Base-by-base conservation (phyloP, 1,140 invertebrate species). In the Meteorus sp. region DNA sequence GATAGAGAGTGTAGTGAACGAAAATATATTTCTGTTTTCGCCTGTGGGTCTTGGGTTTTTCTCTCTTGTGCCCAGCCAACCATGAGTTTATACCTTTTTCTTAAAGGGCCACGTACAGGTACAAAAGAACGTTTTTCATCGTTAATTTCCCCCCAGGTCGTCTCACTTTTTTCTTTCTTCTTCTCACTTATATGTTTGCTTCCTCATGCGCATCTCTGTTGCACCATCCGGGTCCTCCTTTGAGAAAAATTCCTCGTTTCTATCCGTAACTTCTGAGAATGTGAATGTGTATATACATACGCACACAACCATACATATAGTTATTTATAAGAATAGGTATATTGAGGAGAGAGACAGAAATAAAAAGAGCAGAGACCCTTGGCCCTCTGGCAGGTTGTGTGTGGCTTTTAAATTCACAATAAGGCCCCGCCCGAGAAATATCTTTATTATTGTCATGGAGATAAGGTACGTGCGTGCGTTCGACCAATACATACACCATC, bases 371-470 rank as follows among this genome's bases (percentile, higher is more conserved):
- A 60, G 19, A 53, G 41, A 53, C 19, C 50, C 56, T 37, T 53
- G 19, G 31, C 37, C 39, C 57, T 31, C 9, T 5, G 53, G 35
- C 25, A 47, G 45, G 47, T 53, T 50, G 39, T 52, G n/a, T n/a
- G 44, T 35, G 61, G 61, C 62, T 67, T 70, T 73, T 65, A 65
- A 74, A 77, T 73, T 70, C 67, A 65, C 65, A 29, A 33, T 13
- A 50, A n/a, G 19, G 11, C 57, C 27, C 23, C 23, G 7, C 19
- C 39, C 44, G 62, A 67, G 68, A 71, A 75, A 75, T 75, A 77
- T 76, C 75, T 78, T 67, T 77, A 78, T 78, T 76, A 77, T 78
- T 78, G 69, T 78, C 68, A 77, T 76, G 75, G 71, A 76, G 71
- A 78, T 78, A 65, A 71, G 44, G 23, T 1, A 11, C 13, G 43